Conservation (phyloP, 2,888 invertebrate species). For the Cepaea hortensis region DNA sequence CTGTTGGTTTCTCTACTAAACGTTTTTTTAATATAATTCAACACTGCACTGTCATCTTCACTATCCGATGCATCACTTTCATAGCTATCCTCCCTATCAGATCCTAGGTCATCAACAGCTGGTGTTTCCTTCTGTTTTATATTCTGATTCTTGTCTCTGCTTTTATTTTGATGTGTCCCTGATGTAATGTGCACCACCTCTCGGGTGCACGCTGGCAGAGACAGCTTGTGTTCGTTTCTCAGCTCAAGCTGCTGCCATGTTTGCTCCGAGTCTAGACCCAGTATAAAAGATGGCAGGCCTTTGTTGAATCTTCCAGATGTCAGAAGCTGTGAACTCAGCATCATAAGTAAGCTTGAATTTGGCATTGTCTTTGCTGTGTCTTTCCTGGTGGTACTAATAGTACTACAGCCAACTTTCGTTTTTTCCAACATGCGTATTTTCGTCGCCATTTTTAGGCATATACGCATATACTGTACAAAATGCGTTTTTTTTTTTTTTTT, state of each 20-base stretch:
- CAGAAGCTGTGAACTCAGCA: conserved; percentile 43
- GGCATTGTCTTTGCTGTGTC: not conserved
- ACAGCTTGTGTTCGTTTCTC: conserved; percentile 80
- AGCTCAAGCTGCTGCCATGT: conserved; percentile 95
- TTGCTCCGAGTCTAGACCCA: conserved; percentile 92
- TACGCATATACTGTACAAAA: too few species aligned
- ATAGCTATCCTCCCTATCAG: conserved; percentile 57
- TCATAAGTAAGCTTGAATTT: conserved; percentile 27
- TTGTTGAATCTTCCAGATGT: conserved; percentile 39
- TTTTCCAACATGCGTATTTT: conserved; percentile 22
- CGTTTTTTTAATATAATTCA: conserved; percentile 42
- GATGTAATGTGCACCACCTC: conserved; percentile 40
- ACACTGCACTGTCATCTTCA: conserved; percentile 38
- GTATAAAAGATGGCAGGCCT: conserved; percentile 80
- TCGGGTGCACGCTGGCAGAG: conserved; percentile 37
- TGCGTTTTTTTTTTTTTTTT: too few species aligned
- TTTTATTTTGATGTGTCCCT: conserved; percentile 10
- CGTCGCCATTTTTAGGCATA: conserved; percentile 19
- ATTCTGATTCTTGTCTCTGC: conserved; percentile 69
- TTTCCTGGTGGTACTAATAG: conserved; percentile 16
- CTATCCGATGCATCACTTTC: conserved; percentile 51
- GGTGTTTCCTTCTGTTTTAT: conserved; percentile 16
- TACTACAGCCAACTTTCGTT: not conserved
- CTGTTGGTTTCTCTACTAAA: conserved; percentile 28
- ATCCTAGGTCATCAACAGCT: conserved; percentile 52